phyloP scores from a whole-genome alignment of 2,888 invertebrate species.

The Caenorhabditis sinica region DNA sequence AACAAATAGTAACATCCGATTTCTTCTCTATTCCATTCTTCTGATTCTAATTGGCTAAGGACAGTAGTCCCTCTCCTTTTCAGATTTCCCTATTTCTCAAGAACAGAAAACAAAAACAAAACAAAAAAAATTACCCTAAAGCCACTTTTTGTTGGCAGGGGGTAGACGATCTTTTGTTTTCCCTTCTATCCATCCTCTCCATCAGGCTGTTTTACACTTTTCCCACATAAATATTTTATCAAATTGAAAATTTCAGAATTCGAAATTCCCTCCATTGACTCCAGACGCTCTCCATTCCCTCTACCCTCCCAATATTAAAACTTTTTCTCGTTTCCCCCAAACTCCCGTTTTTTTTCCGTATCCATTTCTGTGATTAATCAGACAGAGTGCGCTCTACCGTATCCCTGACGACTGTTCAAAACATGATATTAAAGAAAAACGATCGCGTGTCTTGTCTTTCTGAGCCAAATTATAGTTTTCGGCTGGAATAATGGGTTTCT shows the following conservation, averaged over 20 bases:
- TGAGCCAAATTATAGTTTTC: conserved; percentile 22
- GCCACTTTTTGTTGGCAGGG: conserved; percentile 1
- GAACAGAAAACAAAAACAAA: conserved; percentile 1
- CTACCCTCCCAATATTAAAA: no score
- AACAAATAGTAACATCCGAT: neutral
- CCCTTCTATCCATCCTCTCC: neutral
- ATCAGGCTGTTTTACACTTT: conserved; percentile 20
- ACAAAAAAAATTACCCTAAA: conserved; percentile 8
- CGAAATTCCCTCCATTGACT: neutral
- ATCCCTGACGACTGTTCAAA: conserved; percentile 1
- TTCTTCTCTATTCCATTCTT: neutral
- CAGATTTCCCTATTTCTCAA: neutral
- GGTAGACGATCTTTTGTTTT: conserved; percentile 30
- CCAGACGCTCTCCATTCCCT: neutral
- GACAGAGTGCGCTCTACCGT: conserved; percentile 1
- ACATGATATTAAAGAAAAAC: conserved; percentile 15
- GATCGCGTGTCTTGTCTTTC: conserved; percentile 27
- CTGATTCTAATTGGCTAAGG: neutral
- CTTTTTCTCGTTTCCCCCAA: neutral
- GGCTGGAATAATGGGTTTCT: conserved; percentile 2
- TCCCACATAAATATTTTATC: conserved; percentile 25
- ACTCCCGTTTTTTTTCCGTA: no score
- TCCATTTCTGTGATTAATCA: conserved; percentile 10
- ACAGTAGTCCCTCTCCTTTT: conserved; percentile 8
- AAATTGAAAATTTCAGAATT: conserved; percentile 12